Evolutionary conservation across 2,888 invertebrate species (phyloP).

Genomic region (Amphimallon solstitiale): DNA sequence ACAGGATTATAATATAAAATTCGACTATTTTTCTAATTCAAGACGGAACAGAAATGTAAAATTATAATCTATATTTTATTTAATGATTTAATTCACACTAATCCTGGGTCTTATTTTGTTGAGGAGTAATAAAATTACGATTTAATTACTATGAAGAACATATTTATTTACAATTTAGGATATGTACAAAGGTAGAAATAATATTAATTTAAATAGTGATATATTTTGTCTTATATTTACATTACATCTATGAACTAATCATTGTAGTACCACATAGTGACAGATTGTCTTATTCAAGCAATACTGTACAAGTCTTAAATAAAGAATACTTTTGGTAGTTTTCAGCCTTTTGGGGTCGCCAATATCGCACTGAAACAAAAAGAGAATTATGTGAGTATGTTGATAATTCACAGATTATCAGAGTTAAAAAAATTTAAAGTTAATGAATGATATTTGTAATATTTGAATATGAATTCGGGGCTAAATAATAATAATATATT

Average conservation of each 20-base stretch:
- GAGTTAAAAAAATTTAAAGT: neutral
- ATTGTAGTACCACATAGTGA: constrained; percentile 51
- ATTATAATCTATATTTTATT: too few relatives aligned
- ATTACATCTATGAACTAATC: constrained; percentile 34
- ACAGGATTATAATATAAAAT: too few relatives aligned
- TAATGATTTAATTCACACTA: too few relatives aligned
- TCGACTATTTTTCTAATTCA: too few relatives aligned
- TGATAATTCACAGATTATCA: neutral
- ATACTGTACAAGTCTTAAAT: constrained; percentile 46
- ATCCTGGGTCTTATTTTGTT: too few relatives aligned
- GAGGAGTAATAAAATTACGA: neutral
- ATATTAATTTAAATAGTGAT: constrained; percentile 45
- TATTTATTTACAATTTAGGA: constrained; percentile 53
- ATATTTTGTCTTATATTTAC: constrained; percentile 35
- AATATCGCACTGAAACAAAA: constrained; percentile 50
- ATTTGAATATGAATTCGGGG: too few relatives aligned
- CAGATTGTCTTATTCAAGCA: constrained; percentile 55
- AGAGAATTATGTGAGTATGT: constrained; percentile 1
- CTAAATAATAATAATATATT: too few relatives aligned
- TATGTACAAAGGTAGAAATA: constrained; percentile 59
- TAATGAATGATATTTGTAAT: neutral
- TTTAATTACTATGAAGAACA: constrained; percentile 35
- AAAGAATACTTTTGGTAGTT: constrained; percentile 55
- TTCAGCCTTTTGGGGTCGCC: constrained; percentile 54
- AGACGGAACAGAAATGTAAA: too few relatives aligned